phyloP scores from a whole-genome alignment of 2,888 invertebrate genomes.

The Conus canariensis region DNA sequence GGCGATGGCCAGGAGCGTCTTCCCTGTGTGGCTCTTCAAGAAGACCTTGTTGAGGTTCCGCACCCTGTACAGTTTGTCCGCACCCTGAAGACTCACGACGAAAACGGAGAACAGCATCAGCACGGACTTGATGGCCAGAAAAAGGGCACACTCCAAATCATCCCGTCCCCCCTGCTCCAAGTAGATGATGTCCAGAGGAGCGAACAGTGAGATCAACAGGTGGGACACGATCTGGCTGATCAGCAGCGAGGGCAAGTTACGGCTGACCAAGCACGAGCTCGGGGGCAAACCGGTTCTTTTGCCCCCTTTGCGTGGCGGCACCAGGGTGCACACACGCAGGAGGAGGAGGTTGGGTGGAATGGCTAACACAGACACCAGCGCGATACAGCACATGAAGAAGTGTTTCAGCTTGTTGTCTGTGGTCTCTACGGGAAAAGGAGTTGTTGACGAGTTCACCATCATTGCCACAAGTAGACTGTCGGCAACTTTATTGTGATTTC shows the following conservation, averaged over 20 bases:
- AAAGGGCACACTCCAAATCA: neutral
- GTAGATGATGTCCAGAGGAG: slow-evolving; percentile 23
- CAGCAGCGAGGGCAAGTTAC: neutral
- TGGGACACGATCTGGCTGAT: slow-evolving; percentile 1
- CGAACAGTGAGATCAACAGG: slow-evolving; percentile 3
- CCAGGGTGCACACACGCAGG: neutral
- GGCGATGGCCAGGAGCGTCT: neutral
- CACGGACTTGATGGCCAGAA: slow-evolving; percentile 27
- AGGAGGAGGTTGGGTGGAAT: slow-evolving; percentile 33
- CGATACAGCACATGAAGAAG: neutral
- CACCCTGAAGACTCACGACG: neutral
- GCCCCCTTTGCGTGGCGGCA: neutral
- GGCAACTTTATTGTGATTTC: neutral
- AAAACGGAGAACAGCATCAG: slow-evolving; percentile 33
- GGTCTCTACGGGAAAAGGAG: neutral
- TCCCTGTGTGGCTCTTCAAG: neutral
- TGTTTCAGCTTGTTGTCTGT: neutral
- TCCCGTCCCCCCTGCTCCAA: neutral
- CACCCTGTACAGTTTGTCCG: slow-evolving; percentile 34
- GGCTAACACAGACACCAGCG: slow-evolving; percentile 9
- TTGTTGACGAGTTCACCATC: neutral
- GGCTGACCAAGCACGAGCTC: neutral
- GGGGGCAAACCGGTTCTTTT: neutral
- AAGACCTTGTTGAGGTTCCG: neutral
- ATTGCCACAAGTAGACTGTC: neutral